Evolutionary conservation across 2,113 vertebrate genomes (phyloP).

Genomic region (Muscicapa adusta): DNA sequence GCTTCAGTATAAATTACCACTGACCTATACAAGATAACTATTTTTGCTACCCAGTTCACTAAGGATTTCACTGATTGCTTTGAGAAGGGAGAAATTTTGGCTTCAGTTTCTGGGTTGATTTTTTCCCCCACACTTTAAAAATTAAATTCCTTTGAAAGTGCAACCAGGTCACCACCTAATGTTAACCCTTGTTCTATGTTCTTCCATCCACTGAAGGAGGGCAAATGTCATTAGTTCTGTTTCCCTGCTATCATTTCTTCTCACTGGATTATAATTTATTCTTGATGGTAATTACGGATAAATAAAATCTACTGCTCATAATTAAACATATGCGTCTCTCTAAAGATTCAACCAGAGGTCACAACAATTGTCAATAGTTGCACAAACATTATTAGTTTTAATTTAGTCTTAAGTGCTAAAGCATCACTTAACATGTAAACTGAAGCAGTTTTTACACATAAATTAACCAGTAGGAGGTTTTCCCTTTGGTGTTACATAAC

Average conservation of each 20-base stretch:
- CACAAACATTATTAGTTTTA: conserved; percentile 8
- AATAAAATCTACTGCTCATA: background rate
- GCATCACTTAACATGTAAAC: background rate
- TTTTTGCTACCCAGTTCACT: background rate
- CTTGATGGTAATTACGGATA: background rate
- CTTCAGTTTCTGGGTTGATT: background rate
- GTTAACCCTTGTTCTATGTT: background rate
- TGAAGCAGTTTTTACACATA: background rate
- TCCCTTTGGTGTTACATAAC: background rate
- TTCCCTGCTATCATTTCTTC: background rate
- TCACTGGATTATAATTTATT: background rate
- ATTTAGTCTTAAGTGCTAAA: conserved; percentile 20
- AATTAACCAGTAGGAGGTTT: conserved; percentile 11
- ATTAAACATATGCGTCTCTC: background rate
- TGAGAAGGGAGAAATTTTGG: background rate
- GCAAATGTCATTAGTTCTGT: background rate
- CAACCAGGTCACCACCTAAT: background rate
- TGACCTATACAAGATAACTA: background rate
- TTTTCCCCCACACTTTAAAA: background rate
- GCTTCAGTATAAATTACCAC: background rate
- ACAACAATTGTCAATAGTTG: conserved; percentile 3
- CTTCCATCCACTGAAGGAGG: background rate
- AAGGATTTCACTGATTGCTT: background rate
- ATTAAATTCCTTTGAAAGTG: background rate
- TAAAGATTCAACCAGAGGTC: background rate